Percentiles rank a stretch among this genome's conserved stretches.
These are phyloP conservation scores for Zalophus californianus DNA, from an alignment of 2,797 vertebrate genomes.

Conservation along the genomic window DNA sequence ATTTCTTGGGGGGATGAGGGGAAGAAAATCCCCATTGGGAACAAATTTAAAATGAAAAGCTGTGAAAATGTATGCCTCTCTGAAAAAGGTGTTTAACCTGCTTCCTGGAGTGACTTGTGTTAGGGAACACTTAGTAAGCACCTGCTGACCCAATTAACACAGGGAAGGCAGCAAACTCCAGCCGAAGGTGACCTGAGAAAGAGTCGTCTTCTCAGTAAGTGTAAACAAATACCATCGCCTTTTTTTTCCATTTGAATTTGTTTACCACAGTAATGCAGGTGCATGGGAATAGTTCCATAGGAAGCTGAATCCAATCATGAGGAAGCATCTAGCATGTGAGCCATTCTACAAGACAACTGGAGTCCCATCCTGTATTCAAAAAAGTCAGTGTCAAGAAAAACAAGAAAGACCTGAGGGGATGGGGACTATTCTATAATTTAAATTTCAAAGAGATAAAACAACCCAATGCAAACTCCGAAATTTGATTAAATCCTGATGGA, in stretches of 20 bases:
- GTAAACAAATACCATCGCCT: not conserved
- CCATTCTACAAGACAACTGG: not conserved
- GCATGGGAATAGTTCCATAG: not conserved
- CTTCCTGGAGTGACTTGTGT: constrained; percentile 18
- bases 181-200: not conserved
- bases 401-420: not conserved
- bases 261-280: not conserved
- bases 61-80: not conserved
- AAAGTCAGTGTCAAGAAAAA: not conserved
- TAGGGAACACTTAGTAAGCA: not conserved
- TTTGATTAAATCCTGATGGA: not conserved
- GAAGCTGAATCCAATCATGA: not conserved
- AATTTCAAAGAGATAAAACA: not conserved
- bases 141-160: not conserved
- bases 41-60: constrained; percentile 42
- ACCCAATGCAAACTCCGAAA: not conserved
- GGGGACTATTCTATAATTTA: not conserved
- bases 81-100: not conserved
- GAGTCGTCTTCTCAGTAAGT: not conserved
- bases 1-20: not conserved
- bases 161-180: not conserved
- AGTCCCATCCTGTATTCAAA: not conserved
- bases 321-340: not conserved
- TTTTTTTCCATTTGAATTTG: not conserved
- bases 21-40: not conserved